Evolutionary conservation across 2,797 vertebrate genomes (phyloP).

Genomic region (Malacoctenus gilli): DNA sequence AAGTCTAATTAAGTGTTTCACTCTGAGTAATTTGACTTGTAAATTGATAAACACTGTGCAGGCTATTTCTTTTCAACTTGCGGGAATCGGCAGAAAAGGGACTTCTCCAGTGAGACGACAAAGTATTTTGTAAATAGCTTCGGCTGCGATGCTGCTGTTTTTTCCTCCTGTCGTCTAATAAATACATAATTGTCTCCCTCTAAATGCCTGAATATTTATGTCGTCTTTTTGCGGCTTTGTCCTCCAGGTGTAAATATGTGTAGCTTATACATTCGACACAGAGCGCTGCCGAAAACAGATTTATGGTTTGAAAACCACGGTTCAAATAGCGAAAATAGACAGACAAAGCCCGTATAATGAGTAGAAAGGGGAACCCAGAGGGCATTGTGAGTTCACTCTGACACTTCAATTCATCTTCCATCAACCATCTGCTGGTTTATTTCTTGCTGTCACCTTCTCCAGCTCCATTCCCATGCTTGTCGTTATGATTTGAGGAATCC

Average conservation of each 20-base stretch:
- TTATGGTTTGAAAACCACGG: background rate
- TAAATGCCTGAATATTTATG: slow-evolving; percentile 13
- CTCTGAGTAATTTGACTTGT: slow-evolving; percentile 64
- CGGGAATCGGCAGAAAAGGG: slow-evolving; percentile 17
- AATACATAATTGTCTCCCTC: slow-evolving; percentile 15
- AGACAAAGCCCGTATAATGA: slow-evolving; percentile 34
- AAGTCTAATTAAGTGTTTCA: slow-evolving; percentile 70
- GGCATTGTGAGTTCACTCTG: slow-evolving; percentile 42
- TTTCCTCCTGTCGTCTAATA: slow-evolving; percentile 12
- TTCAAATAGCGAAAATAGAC: slow-evolving; percentile 10
- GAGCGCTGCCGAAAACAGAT: slow-evolving; percentile 5
- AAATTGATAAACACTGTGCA: slow-evolving; percentile 61
- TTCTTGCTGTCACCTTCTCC: slow-evolving; percentile 38
- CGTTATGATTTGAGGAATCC: slow-evolving; percentile 40
- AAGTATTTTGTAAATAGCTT: slow-evolving; percentile 38
- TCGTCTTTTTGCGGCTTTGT: slow-evolving; percentile 12
- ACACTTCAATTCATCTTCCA: slow-evolving; percentile 42
- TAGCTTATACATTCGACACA: slow-evolving; percentile 2
- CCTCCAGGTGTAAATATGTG: slow-evolving; percentile 2
- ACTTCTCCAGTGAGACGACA: slow-evolving; percentile 30
- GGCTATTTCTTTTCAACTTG: slow-evolving; percentile 37
- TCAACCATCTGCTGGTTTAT: slow-evolving; percentile 29
- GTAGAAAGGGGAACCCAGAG: slow-evolving; percentile 16
- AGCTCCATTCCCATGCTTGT: slow-evolving; percentile 25
- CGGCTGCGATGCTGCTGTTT: background rate